Evolutionary conservation across 1,140 invertebrate genomes (phyloP).

Genomic region (Arion vulgaris): DNA sequence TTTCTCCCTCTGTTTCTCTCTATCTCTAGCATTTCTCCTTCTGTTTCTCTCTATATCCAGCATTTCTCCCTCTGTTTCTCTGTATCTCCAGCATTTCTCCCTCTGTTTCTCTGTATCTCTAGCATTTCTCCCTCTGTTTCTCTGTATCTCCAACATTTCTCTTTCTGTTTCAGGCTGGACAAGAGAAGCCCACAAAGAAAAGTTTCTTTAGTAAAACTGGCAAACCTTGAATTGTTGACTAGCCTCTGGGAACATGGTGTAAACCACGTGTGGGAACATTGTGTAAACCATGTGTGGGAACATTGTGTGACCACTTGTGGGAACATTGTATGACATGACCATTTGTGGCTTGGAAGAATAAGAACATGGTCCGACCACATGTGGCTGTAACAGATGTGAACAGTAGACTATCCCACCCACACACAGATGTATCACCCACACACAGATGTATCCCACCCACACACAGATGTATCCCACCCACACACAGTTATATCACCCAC

Average conservation of each 20-base stretch:
- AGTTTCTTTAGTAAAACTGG: constrained; percentile 66
- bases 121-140: background rate
- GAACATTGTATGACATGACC: no score
- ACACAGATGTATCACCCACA: no score
- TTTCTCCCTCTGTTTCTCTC: background rate
- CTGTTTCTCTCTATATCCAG: background rate
- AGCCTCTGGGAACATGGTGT: background rate
- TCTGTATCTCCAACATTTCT: background rate
- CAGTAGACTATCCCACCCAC: no score
- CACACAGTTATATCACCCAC: no score
- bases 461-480: no score
- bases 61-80: background rate
- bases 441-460: no score
- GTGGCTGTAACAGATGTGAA: no score
- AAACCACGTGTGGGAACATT: background rate
- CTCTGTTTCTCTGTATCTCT: background rate
- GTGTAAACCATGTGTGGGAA: no score
- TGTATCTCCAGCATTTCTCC: background rate
- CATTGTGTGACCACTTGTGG: no score
- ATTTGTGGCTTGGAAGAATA: no score
- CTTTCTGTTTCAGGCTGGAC: constrained; percentile 53
- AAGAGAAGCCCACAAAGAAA: constrained; percentile 68
- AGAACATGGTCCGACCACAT: no score
- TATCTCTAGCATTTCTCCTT: background rate
- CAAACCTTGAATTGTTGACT: constrained; percentile 42